Conservation (phyloP, 2,797 vertebrate genomes). For the Rallus crepitans region DNA sequence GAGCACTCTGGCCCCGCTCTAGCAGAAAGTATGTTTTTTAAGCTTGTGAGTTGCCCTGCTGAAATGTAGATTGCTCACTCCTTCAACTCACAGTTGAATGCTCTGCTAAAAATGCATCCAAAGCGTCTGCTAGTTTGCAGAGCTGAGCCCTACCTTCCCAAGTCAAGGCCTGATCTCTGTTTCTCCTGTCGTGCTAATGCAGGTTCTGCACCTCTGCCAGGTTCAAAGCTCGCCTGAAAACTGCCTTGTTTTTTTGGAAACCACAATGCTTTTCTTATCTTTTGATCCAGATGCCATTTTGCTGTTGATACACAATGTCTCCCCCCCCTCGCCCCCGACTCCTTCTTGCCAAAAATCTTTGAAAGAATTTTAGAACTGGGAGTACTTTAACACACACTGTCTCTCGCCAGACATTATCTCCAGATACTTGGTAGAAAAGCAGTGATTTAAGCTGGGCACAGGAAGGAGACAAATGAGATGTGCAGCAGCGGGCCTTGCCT, state of each 20-base stretch:
- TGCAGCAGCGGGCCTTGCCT: background rate
- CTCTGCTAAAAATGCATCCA: background rate
- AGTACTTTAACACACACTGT: background rate
- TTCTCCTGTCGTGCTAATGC: background rate
- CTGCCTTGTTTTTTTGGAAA: background rate
- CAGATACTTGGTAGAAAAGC: slow-evolving; percentile 2
- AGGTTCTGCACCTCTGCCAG: background rate
- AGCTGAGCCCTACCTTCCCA: background rate
- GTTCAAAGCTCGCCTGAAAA: background rate
- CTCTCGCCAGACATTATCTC: background rate
- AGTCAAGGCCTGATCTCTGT: background rate
- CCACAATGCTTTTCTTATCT: background rate
- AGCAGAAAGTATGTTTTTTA: background rate
- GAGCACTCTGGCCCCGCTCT: background rate
- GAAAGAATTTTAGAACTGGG: background rate
- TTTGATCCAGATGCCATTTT: background rate
- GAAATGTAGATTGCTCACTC: background rate
- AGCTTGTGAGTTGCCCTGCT: background rate
- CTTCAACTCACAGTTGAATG: background rate
- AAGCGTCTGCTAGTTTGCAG: background rate
- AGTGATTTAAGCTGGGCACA: background rate
- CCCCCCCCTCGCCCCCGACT: background rate
- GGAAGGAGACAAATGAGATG: background rate
- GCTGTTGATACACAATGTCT: background rate
- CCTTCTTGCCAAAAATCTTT: background rate